Percentiles rank a stretch among this genome's conserved stretches.
Conservation (phyloP, 2,113 vertebrate species). For the Hiodon tergisus region DNA sequence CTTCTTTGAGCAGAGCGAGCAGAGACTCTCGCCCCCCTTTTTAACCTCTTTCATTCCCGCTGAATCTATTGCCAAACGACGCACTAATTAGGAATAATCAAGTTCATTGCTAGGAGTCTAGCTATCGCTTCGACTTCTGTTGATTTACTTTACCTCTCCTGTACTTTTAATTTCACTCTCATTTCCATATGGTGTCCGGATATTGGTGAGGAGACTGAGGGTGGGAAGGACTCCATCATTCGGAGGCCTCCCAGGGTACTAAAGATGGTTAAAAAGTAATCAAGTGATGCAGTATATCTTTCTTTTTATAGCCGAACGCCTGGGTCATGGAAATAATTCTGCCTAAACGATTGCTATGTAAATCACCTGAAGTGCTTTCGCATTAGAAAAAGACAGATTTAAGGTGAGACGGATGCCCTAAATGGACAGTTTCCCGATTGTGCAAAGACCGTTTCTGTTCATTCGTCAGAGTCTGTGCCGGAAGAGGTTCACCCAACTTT, state of each 20-base stretch:
- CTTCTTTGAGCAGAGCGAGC: too few relatives aligned
- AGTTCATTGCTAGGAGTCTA: slow-evolving; percentile 20
- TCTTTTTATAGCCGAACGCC: slow-evolving; percentile 55
- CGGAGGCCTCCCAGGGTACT: slow-evolving; percentile 37
- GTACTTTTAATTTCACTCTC: slow-evolving; percentile 36
- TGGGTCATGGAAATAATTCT: slow-evolving; percentile 42
- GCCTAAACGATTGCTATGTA: slow-evolving; percentile 65
- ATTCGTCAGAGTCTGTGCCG: slow-evolving; percentile 49
- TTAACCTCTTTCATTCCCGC: slow-evolving; percentile 37
- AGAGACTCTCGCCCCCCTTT: slow-evolving; percentile 6
- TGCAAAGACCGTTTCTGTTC: slow-evolving; percentile 35
- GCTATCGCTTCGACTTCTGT: slow-evolving; percentile 29
- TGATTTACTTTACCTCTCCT: slow-evolving; percentile 33
- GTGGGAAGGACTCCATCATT: not conserved
- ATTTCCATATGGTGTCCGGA: slow-evolving; percentile 40
- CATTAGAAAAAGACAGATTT: slow-evolving; percentile 62
- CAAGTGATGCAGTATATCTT: slow-evolving; percentile 55
- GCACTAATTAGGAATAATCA: slow-evolving; percentile 54
- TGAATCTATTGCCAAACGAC: slow-evolving; percentile 29
- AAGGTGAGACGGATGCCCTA: slow-evolving; percentile 56
- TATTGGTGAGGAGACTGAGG: slow-evolving; percentile 22
- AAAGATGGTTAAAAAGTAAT: slow-evolving; percentile 63
- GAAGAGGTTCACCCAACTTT: not conserved
- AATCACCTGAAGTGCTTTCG: slow-evolving; percentile 58
- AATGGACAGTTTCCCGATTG: slow-evolving; percentile 57